These are phyloP conservation scores for Drosophila putrida DNA, from an alignment of 2,888 invertebrate genomes.

Conservation along the genomic window DNA sequence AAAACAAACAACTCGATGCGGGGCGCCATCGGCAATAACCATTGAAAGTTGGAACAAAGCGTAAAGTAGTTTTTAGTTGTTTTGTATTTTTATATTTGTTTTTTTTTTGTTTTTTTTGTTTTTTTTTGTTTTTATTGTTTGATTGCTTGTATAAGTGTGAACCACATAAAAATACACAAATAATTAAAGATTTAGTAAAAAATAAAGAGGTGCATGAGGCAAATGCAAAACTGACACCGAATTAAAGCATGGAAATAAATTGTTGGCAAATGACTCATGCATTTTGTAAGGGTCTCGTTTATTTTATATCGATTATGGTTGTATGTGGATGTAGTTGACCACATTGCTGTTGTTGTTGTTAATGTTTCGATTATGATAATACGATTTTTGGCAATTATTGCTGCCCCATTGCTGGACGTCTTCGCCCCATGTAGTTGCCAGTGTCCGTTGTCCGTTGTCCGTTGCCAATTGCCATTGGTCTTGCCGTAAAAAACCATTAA, in stretches of 20 bases:
- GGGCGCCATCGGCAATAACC: conserved; percentile 37
- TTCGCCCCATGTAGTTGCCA: conserved; percentile 40
- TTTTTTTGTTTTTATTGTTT: conserved; percentile 12
- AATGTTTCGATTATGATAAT: conserved; percentile 72
- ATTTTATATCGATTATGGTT: conserved; percentile 37
- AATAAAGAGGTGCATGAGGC: conserved; percentile 36
- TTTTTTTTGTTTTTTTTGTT: conserved; percentile 21
- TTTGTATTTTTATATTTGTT: conserved; percentile 15
- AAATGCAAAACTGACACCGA: conserved; percentile 68
- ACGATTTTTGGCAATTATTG: conserved; percentile 73
- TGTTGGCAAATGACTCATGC: conserved; percentile 78
- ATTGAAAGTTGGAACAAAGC: conserved; percentile 52
- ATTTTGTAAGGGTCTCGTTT: conserved; percentile 51
- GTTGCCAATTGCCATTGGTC: conserved; percentile 41
- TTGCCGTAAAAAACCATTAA: conserved; percentile 46
- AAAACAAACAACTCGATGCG: conserved; percentile 11
- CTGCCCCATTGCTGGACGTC: conserved; percentile 43
- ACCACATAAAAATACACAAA: conserved; percentile 38
- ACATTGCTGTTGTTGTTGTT: conserved; percentile 40
- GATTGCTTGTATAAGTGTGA: conserved; percentile 28
- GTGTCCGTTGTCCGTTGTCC: conserved; percentile 36
- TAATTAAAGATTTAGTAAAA: conserved; percentile 52
- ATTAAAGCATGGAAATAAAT: conserved; percentile 73
- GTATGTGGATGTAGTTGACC: conserved; percentile 27
- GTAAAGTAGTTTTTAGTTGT: conserved; percentile 15